These are phyloP conservation scores for Tragulus kanchil DNA, from an alignment of 2,113 vertebrate species.

Conservation along the genomic window DNA sequence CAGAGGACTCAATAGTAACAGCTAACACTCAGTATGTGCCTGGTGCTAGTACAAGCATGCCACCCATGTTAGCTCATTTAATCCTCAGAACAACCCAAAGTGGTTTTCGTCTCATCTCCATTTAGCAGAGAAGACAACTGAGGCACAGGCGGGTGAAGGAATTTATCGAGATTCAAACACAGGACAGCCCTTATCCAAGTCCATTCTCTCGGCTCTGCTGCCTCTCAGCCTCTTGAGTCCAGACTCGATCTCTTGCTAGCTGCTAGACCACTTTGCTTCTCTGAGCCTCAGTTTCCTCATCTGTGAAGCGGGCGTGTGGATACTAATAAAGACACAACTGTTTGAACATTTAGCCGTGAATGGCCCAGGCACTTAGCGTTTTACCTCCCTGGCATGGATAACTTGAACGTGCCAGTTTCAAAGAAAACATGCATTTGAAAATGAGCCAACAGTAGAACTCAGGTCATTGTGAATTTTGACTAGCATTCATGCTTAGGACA, in stretches of 20 bases:
- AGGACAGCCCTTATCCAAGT: background rate
- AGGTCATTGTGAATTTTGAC: background rate
- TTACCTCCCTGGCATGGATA: background rate
- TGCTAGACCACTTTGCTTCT: background rate
- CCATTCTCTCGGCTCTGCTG: background rate
- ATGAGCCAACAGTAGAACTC: background rate
- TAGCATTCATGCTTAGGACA: background rate
- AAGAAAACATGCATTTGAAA: constrained; percentile 28
- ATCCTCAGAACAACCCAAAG: background rate
- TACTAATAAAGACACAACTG: background rate
- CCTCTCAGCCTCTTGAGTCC: background rate
- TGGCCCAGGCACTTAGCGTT: background rate
- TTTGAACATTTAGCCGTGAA: background rate
- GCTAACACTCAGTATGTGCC: background rate
- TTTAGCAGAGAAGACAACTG: constrained; percentile 2
- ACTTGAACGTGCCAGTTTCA: background rate
- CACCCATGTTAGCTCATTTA: background rate
- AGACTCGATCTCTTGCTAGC: too few relatives aligned
- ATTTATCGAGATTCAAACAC: background rate
- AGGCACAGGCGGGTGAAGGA: background rate
- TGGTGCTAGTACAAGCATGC: background rate
- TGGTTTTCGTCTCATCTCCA: background rate
- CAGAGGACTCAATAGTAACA: background rate
- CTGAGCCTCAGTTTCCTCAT: background rate
- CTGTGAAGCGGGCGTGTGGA: background rate